phyloP scores from a whole-genome alignment of 2,113 vertebrate genomes.

The Piaya cayana region DNA sequence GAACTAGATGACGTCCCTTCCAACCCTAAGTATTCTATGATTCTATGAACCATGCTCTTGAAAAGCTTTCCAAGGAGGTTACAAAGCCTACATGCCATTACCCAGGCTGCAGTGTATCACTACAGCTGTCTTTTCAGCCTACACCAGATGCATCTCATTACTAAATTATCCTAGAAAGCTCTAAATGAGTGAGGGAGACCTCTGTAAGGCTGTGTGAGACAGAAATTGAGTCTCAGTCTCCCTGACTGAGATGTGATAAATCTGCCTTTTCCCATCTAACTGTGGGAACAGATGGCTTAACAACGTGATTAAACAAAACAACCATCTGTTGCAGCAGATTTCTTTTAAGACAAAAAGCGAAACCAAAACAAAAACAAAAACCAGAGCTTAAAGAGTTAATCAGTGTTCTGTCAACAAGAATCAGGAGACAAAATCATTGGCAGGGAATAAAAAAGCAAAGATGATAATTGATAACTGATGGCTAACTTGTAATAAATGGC shows the following conservation, averaged over 20 bases:
- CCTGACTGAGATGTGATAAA: conserved; percentile 42
- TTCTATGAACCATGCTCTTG: not conserved
- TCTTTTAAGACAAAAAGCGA: not conserved
- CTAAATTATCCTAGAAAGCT: not conserved
- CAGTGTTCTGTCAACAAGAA: not conserved
- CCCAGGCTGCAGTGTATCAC: not conserved
- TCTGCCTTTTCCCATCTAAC: conserved; percentile 42
- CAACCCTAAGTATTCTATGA: no score
- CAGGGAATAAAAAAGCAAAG: not conserved
- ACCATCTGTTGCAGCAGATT: conserved; percentile 52
- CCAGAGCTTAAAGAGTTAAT: conserved; percentile 18
- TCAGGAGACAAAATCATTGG: not conserved
- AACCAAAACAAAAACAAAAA: not conserved
- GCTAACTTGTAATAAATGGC: not conserved
- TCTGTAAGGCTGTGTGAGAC: conserved; percentile 31
- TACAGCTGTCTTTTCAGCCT: not conserved
- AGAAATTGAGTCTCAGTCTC: conserved; percentile 47
- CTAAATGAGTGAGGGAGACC: not conserved
- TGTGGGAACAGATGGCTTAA: conserved; percentile 55
- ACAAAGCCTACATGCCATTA: not conserved
- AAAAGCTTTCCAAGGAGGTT: not conserved
- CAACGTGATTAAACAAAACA: conserved; percentile 32
- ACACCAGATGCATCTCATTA: not conserved
- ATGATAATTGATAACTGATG: not conserved
- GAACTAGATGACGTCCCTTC: no score